Evolutionary conservation across 2,888 invertebrate species (phyloP).

Genomic region (Neoitamus cyanurus): DNA sequence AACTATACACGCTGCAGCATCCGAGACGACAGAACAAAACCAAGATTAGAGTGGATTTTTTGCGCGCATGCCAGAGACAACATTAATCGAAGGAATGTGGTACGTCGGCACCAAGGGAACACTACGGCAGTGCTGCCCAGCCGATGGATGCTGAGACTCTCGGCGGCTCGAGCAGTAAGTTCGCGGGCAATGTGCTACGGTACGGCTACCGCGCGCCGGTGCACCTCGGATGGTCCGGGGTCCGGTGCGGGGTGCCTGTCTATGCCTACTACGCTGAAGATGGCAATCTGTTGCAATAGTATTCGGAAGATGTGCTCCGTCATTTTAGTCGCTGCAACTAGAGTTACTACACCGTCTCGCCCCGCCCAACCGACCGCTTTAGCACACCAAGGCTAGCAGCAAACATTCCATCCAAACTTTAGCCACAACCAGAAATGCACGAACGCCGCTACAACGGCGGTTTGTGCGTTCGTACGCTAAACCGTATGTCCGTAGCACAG

Average conservation of each 20-base stretch:
- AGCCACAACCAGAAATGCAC: background rate
- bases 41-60: background rate
- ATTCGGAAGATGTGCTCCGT: background rate
- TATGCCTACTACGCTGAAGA: background rate
- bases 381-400: background rate
- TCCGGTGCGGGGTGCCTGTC: background rate
- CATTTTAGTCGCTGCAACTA: background rate
- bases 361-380: background rate
- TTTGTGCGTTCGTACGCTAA: background rate
- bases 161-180: background rate
- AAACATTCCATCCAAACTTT: background rate
- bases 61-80: constrained; percentile 4
- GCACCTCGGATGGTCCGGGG: background rate
- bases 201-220: background rate
- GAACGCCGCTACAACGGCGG: background rate
- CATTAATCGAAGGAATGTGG: constrained; percentile 16
- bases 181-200: background rate
- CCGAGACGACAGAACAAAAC: background rate
- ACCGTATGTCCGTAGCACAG: background rate
- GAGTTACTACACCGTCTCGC: background rate
- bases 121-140: background rate
- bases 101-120: background rate
- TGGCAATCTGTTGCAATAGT: background rate
- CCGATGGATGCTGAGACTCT: background rate
- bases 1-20: background rate